phyloP scores from a whole-genome alignment of 2,797 vertebrate genomes.

The Alosa sapidissima region DNA sequence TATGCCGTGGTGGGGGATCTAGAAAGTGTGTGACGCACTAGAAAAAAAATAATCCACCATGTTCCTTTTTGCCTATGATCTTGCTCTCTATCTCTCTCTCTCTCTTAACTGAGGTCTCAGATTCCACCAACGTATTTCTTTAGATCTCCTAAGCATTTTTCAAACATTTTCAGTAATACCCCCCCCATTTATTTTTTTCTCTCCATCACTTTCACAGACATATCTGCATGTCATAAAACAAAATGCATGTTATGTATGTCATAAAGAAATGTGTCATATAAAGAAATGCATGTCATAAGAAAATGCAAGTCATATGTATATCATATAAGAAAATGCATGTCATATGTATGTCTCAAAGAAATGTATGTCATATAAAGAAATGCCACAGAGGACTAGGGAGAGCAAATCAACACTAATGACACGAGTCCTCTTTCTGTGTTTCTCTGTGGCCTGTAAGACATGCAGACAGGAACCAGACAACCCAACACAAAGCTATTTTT shows the following conservation, averaged over 20 bases:
- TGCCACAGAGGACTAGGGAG: neutral
- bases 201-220: too few species aligned
- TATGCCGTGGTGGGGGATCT: conserved; percentile 47
- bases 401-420: neutral
- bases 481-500: neutral
- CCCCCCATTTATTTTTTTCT: too few species aligned
- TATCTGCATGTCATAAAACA: too few species aligned
- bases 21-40: conserved; percentile 9
- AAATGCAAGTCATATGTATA: too few species aligned
- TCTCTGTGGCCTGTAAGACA: neutral
- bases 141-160: neutral
- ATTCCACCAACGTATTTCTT: neutral
- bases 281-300: too few species aligned
- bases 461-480: neutral
- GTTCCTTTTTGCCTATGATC: conserved; percentile 25
- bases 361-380: neutral
- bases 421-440: neutral
- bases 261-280: neutral
- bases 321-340: too few species aligned
- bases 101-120: neutral
- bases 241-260: neutral
- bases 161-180: neutral
- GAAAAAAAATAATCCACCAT: conserved; percentile 31
- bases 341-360: too few species aligned
- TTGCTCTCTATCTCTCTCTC: neutral